phyloP scores from a whole-genome alignment of 1,140 invertebrate genomes.

The Temnothorax longispinosus region DNA sequence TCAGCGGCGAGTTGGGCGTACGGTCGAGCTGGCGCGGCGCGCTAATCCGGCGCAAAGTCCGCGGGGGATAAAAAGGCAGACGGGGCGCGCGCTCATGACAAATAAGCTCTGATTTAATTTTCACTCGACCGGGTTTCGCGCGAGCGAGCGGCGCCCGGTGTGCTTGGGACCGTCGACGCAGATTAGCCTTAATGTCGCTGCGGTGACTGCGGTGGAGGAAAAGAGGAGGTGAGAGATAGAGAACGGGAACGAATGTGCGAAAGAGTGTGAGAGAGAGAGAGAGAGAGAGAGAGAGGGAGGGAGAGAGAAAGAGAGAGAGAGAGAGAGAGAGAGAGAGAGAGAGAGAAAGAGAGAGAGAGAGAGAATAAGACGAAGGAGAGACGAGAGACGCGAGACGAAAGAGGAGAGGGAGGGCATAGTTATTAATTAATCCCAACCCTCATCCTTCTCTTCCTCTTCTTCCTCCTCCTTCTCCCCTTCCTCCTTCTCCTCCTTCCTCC shows the following conservation, averaged over 20 bases:
- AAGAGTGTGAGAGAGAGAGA: not conserved
- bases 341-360: not conserved
- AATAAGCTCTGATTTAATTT: constrained; percentile 83
- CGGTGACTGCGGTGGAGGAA: constrained; percentile 21
- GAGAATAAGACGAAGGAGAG: constrained; percentile 21
- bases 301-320: no score
- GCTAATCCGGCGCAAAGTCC: constrained; percentile 78
- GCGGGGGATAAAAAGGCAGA: constrained; percentile 73
- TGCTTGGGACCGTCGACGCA: constrained; percentile 70
- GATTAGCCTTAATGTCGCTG: constrained; percentile 80
- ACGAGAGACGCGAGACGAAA: constrained; percentile 1
- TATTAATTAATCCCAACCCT: constrained; percentile 82
- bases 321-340: not conserved
- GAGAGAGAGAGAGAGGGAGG: no score
- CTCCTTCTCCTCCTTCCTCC: not conserved
- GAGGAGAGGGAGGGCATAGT: constrained; percentile 73
- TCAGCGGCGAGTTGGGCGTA: constrained; percentile 70
- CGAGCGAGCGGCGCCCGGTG: constrained; percentile 59
- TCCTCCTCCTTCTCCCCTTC: constrained; percentile 67
- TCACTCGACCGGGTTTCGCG: constrained; percentile 75
- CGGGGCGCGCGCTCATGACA: constrained; percentile 75
- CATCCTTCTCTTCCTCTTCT: constrained; percentile 49
- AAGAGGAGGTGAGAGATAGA: constrained; percentile 7
- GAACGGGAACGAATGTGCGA: not conserved
- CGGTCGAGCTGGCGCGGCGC: constrained; percentile 60